Percentiles rank a stretch among this genome's conserved stretches.
Conservation (phyloP, 2,113 vertebrate genomes). For the Chaetura pelagica region DNA sequence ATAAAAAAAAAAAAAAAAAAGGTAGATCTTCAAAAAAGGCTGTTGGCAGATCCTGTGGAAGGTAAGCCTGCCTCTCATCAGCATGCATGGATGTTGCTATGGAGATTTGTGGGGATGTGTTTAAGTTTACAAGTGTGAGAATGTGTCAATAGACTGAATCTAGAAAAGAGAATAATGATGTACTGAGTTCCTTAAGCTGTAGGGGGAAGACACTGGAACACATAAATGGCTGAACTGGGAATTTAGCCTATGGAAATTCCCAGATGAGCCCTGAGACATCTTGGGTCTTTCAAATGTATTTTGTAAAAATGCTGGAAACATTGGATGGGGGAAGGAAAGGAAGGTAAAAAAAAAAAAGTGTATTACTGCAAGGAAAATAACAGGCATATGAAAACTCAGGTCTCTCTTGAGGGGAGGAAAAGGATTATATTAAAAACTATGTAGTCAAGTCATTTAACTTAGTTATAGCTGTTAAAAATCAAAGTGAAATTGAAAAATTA, state of each 20-base stretch:
- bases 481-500: neutral
- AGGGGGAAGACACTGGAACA: neutral
- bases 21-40: neutral
- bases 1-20: neutral
- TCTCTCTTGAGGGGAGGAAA: neutral
- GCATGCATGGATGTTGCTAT: constrained; percentile 68
- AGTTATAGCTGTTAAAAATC: neutral
- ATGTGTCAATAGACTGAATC: constrained; percentile 35
- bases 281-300: neutral
- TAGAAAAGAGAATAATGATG: constrained; percentile 16
- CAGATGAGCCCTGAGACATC: neutral
- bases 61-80: constrained; percentile 40
- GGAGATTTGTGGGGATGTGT: constrained; percentile 61
- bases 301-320: neutral
- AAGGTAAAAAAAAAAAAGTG: neutral
- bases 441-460: neutral
- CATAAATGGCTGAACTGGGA: neutral
- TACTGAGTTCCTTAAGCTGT: neutral
- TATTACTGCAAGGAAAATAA: neutral
- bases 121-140: constrained; percentile 63
- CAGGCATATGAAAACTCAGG: neutral
- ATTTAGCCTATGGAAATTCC: neutral
- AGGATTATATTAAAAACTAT: neutral
- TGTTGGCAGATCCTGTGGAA: neutral
- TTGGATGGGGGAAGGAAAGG: neutral